Conservation (phyloP, 2,797 vertebrate genomes). For the Hydrolagus colliei region DNA sequence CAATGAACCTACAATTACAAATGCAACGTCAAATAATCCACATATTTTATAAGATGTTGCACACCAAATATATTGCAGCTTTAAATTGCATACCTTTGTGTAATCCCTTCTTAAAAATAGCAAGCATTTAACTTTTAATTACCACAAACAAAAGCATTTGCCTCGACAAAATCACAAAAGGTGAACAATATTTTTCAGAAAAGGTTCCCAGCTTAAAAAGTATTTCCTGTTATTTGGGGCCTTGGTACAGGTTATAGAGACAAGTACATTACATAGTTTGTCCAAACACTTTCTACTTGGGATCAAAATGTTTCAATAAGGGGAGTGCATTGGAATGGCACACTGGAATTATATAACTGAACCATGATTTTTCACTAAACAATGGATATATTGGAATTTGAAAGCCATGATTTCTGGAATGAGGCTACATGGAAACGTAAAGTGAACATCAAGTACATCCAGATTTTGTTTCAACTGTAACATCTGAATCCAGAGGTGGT, state of each 20-base stretch:
- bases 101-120: not conserved
- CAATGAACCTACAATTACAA: not conserved
- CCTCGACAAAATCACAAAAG: not conserved
- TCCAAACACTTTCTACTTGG: not conserved
- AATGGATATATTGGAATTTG: not conserved
- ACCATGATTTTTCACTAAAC: not conserved
- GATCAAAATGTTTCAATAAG: not conserved
- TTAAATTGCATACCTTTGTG: not conserved
- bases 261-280: not conserved
- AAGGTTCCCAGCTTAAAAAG: not conserved
- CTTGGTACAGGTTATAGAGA: not conserved
- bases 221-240: not conserved
- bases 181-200: not conserved
- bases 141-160: conserved; percentile 8
- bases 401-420: not conserved
- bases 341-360: not conserved
- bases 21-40: not conserved
- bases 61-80: not conserved
- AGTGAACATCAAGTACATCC: not conserved
- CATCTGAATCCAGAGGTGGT: not conserved
- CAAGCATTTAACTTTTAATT: not conserved
- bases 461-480: not conserved
- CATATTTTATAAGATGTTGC: not conserved
- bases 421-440: not conserved
- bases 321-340: not conserved